Evolutionary conservation across 2,113 vertebrate species (phyloP).

Genomic region (Corythaixoides concolor): DNA sequence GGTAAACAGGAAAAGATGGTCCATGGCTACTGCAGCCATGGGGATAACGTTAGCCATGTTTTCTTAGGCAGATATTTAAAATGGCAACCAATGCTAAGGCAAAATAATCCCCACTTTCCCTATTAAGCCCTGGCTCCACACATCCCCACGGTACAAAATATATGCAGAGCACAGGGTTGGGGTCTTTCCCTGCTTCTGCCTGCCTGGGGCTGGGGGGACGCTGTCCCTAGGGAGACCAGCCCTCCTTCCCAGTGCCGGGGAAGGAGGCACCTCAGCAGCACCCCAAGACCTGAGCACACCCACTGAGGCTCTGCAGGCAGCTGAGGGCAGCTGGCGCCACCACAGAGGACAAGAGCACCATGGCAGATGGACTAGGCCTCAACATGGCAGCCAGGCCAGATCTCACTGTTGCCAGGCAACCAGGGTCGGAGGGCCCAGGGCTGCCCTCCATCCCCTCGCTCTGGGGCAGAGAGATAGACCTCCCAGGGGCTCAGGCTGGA

Average conservation of each 20-base stretch:
- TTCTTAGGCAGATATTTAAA: not conserved
- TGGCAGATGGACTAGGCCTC: not conserved
- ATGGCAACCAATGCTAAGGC: accelerated
- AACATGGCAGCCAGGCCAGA: not conserved
- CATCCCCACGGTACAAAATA: not conserved
- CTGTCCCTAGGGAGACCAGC: not conserved
- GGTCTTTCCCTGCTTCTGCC: not conserved
- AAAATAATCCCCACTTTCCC: not conserved
- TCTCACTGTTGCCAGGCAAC: not conserved
- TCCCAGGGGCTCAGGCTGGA: not conserved
- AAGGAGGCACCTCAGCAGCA: not conserved
- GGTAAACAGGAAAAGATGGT: not conserved
- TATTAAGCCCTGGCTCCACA: not conserved
- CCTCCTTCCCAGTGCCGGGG: accelerated
- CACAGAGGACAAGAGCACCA: accelerated
- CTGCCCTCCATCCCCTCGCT: accelerated
- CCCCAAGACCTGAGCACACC: not conserved
- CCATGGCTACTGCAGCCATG: not conserved
- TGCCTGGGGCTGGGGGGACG: accelerated
- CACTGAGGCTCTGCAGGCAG: slow-evolving; percentile 75
- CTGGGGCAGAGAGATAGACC: not conserved
- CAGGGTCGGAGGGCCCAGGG: no score
- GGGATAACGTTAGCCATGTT: accelerated
- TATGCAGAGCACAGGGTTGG: accelerated
- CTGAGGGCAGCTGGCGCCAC: slow-evolving; percentile 66